Evolutionary conservation across 2,888 invertebrate genomes (phyloP), one percentile per base, ranked within the genome.

Genomic region (Nysson spinosus): DNA sequence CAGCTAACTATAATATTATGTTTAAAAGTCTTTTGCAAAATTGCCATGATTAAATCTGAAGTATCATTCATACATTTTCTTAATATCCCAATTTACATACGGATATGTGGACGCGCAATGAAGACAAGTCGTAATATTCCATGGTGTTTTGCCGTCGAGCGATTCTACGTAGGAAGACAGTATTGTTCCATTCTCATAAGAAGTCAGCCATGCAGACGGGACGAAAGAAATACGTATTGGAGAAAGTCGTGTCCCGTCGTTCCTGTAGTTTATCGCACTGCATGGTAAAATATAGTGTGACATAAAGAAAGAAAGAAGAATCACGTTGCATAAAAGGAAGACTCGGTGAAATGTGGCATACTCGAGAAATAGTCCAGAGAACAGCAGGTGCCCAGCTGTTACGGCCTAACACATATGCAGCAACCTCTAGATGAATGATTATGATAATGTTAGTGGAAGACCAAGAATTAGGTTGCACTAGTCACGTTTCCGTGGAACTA

Each of bases 301-400:
- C 47, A 57, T 47, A 46, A 57, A 51, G 44, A 49, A 26, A 7
- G 20, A 16, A 17, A n/a, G 14, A 32, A 20, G 14, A 32, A 20
- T 32, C 22, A 22, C 17, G 49, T 49, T 44, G 14, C 58, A 42
- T 28, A 12, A 30, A n/a, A 54, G 49, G 40, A 35, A 30, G 37
- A 54, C n/a, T n/a, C n/a, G 6, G 16, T 30, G 32, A 43, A 24
- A 42, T 4, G 42, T 2, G 17, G 35, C 17, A 9, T 7, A 34
- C 28, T 26, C 46, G 28, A 20, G 46, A 26, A 44, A 42, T 43
- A 30, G 43, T 12, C 30, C 44, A 30, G 16, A 16, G 35, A 52
- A 44, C 66, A 62, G 61, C 69, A 69, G 69, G 66, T 66, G 66
- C 20, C 50, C 66, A 62, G 42, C 54, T 66, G 69, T 57, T 62